Percentiles rank a stretch among this genome's conserved stretches.
These are phyloP conservation scores for Polypterus bichir DNA, from an alignment of 2,113 vertebrate genomes.

Conservation along the genomic window DNA sequence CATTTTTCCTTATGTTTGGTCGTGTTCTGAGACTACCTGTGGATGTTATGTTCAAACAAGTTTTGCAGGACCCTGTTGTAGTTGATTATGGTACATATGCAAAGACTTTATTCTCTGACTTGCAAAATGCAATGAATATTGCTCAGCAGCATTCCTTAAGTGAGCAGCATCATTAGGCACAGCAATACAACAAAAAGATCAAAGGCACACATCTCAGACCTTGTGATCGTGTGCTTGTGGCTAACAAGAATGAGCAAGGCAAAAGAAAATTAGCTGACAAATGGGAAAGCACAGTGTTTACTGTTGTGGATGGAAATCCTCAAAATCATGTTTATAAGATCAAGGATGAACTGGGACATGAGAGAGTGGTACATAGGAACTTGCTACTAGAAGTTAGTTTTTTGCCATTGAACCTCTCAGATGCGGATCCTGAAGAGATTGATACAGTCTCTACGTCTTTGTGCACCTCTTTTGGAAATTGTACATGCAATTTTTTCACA, in stretches of 20 bases:
- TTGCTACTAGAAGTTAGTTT: background rate
- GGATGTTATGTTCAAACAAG: conserved; percentile 12
- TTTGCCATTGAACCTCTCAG: too few species aligned
- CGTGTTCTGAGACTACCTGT: conserved; percentile 12
- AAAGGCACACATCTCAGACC: background rate
- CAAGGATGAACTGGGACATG: conserved; percentile 1
- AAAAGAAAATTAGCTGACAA: conserved; percentile 17
- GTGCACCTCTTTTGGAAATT: too few species aligned
- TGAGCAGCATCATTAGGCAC: conserved; percentile 8
- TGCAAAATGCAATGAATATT: conserved; percentile 13
- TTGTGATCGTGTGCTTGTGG: conserved; percentile 7
- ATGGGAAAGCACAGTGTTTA: conserved; percentile 9
- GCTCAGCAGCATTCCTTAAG: conserved; percentile 10
- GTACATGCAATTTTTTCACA: too few species aligned
- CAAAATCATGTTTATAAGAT: conserved; percentile 10
- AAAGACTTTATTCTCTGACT: conserved; percentile 3
- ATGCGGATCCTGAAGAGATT: too few species aligned
- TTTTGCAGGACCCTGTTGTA: conserved; percentile 1
- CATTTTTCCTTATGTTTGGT: too few species aligned
- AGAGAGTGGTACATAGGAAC: conserved; percentile 9
- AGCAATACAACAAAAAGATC: conserved; percentile 10
- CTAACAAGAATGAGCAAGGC: conserved; percentile 12
- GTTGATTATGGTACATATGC: conserved; percentile 10
- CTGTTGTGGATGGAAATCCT: conserved; percentile 8
- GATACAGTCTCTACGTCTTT: too few species aligned